phyloP scores from a whole-genome alignment of 2,888 invertebrate species.

The Drosophila hamatofila region DNA sequence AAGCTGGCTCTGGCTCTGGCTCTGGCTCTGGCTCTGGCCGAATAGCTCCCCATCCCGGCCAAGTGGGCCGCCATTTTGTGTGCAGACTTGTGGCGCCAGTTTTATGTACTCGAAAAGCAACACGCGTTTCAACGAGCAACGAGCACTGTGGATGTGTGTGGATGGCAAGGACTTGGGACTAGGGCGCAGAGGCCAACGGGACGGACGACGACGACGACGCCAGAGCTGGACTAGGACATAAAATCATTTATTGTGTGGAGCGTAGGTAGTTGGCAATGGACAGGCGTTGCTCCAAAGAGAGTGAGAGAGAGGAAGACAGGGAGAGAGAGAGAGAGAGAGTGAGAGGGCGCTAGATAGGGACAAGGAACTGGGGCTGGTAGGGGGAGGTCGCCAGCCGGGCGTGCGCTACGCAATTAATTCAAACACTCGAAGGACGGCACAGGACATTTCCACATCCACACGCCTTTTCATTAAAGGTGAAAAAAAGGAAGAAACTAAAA shows the following conservation, averaged over 20 bases:
- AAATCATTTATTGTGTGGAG: slow-evolving; percentile 75
- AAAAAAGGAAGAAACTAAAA: not conserved
- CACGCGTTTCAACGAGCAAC: slow-evolving; percentile 58
- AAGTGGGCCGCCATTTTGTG: slow-evolving; percentile 79
- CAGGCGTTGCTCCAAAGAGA: not conserved
- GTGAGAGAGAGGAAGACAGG: not conserved
- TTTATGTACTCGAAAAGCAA: slow-evolving; percentile 78
- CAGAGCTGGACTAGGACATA: slow-evolving; percentile 74
- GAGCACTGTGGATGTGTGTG: slow-evolving; percentile 11
- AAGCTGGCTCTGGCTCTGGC: slow-evolving; percentile 21
- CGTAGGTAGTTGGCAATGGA: slow-evolving; percentile 43
- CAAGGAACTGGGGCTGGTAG: not conserved
- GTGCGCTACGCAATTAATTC: slow-evolving; percentile 77
- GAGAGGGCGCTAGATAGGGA: not conserved
- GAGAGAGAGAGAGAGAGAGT: not conserved
- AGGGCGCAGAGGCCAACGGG: slow-evolving; percentile 4
- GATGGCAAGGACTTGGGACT: slow-evolving; percentile 19
- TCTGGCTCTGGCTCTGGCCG: slow-evolving; percentile 9
- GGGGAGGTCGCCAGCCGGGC: slow-evolving; percentile 70
- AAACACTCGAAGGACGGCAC: slow-evolving; percentile 76
- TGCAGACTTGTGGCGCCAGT: slow-evolving; percentile 77
- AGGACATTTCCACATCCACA: slow-evolving; percentile 54
- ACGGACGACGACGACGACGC: slow-evolving; percentile 57
- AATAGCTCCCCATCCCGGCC: slow-evolving; percentile 47
- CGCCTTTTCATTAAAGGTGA: slow-evolving; percentile 55